Evolutionary conservation across 2,888 invertebrate species (phyloP).

Genomic region (Dendrolimus houi): DNA sequence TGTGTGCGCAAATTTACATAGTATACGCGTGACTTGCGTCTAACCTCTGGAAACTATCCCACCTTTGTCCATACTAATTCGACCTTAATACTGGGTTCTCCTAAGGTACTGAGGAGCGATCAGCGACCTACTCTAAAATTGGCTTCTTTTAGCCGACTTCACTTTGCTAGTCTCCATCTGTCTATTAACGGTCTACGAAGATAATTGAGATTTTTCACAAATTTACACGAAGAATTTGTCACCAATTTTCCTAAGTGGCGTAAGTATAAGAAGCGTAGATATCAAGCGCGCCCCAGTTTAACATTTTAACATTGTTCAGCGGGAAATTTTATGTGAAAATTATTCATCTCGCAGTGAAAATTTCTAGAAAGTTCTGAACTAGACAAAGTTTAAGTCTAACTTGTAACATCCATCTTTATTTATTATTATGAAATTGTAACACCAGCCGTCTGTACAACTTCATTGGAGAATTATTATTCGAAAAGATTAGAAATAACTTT

Average conservation of each 20-base stretch:
- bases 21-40: too few relatives aligned
- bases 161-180: too few relatives aligned
- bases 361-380: conserved; percentile 12
- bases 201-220: neutral
- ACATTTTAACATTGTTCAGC: conserved; percentile 16
- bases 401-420: neutral
- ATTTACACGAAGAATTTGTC: neutral
- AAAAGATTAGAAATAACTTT: neutral
- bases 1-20: too few relatives aligned
- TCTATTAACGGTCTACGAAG: too few relatives aligned
- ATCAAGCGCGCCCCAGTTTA: conserved; percentile 7
- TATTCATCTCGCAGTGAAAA: conserved; percentile 14
- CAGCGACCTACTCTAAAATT: too few relatives aligned
- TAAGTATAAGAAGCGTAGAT: neutral
- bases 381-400: neutral
- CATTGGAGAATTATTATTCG: neutral
- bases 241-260: neutral
- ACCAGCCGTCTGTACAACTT: neutral
- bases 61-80: too few relatives aligned
- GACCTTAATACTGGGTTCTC: too few relatives aligned
- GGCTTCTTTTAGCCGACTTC: too few relatives aligned
- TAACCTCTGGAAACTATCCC: too few relatives aligned
- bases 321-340: conserved; percentile 12
- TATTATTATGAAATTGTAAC: neutral
- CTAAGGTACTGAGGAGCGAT: too few relatives aligned